Evolutionary conservation across 2,888 invertebrate genomes (phyloP).

Genomic region (Athalia rosae): DNA sequence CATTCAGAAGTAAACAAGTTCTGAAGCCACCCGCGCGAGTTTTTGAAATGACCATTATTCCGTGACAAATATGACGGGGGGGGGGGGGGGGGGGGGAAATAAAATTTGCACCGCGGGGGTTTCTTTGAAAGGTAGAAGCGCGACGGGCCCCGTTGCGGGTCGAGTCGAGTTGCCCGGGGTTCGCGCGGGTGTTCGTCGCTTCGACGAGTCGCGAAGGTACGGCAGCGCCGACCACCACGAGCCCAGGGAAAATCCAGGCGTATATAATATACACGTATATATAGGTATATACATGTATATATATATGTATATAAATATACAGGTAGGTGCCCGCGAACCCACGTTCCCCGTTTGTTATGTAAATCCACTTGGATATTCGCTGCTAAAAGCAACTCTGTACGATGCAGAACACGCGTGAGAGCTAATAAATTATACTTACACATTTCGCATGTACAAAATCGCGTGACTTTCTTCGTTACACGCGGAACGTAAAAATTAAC

Average conservation of each 20-base stretch:
- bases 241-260: constrained; percentile 15
- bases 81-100: too few relatives aligned
- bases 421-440: constrained; percentile 38
- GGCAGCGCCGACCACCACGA: not conserved
- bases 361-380: constrained; percentile 31
- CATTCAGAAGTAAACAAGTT: constrained; percentile 9
- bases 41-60: constrained; percentile 21
- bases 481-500: not conserved
- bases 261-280: not conserved
- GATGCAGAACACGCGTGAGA: constrained; percentile 34
- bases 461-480: constrained; percentile 4
- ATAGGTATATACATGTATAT: too few relatives aligned
- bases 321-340: too few relatives aligned
- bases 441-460: constrained; percentile 1
- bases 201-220: not conserved
- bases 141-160: not conserved
- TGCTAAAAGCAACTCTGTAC: constrained; percentile 33
- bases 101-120: constrained; percentile 26
- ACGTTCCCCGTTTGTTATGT: constrained; percentile 31
- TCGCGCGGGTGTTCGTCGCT: not conserved
- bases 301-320: too few relatives aligned
- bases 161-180: not conserved
- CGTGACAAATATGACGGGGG: constrained; percentile 23
- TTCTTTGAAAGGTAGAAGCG: constrained; percentile 14
- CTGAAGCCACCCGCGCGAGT: not conserved